Evolutionary conservation across 2,113 vertebrate genomes (phyloP), one percentile per base, ranked within the genome.

Genomic region (Naja naja): DNA sequence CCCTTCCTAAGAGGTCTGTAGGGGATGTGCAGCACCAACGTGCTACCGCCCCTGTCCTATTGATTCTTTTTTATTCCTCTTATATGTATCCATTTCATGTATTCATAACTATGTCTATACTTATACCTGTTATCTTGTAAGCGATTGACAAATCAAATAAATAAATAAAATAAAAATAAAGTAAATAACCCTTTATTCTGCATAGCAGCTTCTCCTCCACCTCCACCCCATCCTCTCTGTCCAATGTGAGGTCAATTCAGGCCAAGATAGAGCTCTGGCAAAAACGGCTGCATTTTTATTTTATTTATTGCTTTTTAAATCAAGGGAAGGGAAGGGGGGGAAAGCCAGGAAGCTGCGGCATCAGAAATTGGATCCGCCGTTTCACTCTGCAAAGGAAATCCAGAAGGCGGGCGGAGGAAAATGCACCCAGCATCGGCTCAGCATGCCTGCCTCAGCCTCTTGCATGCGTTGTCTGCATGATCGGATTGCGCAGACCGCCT

Each of bases 381-480:
- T 27, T 25, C 49, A 20, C 20, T 25, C 69, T 34, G 20, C 10
- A 16, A 39, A 81, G 39, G 34, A 81, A 81, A 20, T 9, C 39
- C 25, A 4, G 25, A 25, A 27, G 43, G 9, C 1, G n/a, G n/a
- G 55, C 11, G 4, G 7, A 8, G 39, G 43, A 27, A 27, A 47
- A 45, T 20, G 18, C 47, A 69, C 1, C 0, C 1, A n/a, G 56
- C 10, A 49, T 4, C 8, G 4, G 7, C 56, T 34, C 5, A 0
- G 16, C 23, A 18, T 1, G 25, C 23, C 55, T 8, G 5, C 5
- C 25, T 47, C 23, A 47, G 27, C 58, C 25, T 39, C 58, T 47
- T 4, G 3, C 54, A 45, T 43, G 88, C 23, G 3, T 14, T 27
- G 54, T 45, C 34, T 45, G 55, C 11, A 45, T 4, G 55, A 45